Conservation (phyloP, 2,113 vertebrate genomes). For the Forbesichthys papilliferus region DNA sequence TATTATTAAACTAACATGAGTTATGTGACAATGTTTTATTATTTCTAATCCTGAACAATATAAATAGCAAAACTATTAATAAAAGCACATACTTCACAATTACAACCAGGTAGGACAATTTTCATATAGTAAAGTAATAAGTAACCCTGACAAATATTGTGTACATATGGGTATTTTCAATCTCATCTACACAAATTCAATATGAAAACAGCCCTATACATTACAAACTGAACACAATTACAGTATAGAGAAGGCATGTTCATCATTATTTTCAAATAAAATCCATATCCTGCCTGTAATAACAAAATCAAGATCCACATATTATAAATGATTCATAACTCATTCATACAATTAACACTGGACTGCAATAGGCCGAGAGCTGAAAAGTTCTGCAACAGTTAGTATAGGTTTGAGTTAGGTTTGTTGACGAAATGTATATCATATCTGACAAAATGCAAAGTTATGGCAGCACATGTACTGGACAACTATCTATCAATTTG, state of each 20-base stretch:
- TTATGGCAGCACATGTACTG: slow-evolving; percentile 13
- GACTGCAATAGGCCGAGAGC: slow-evolving; percentile 24
- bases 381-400: slow-evolving; percentile 1
- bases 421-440: slow-evolving; percentile 12
- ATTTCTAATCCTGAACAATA: slow-evolving; percentile 63
- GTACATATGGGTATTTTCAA: slow-evolving; percentile 53
- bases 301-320: slow-evolving; percentile 24
- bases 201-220: slow-evolving; percentile 60
- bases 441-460: slow-evolving; percentile 1
- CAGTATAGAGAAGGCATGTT: slow-evolving; percentile 37
- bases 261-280: slow-evolving; percentile 44
- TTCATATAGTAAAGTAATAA: slow-evolving; percentile 46
- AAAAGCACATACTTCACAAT: slow-evolving; percentile 64
- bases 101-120: slow-evolving; percentile 53
- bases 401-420: background rate
- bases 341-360: slow-evolving; percentile 17
- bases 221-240: slow-evolving; percentile 55
- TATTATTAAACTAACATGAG: slow-evolving; percentile 2
- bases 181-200: slow-evolving; percentile 58
- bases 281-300: slow-evolving; percentile 34
- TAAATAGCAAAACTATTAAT: slow-evolving; percentile 72
- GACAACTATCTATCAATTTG: background rate
- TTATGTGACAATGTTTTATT: slow-evolving; percentile 36
- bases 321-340: slow-evolving; percentile 37
- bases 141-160: slow-evolving; percentile 43